Conservation (phyloP, 1,140 invertebrate species). For the Carposina sasakii region DNA sequence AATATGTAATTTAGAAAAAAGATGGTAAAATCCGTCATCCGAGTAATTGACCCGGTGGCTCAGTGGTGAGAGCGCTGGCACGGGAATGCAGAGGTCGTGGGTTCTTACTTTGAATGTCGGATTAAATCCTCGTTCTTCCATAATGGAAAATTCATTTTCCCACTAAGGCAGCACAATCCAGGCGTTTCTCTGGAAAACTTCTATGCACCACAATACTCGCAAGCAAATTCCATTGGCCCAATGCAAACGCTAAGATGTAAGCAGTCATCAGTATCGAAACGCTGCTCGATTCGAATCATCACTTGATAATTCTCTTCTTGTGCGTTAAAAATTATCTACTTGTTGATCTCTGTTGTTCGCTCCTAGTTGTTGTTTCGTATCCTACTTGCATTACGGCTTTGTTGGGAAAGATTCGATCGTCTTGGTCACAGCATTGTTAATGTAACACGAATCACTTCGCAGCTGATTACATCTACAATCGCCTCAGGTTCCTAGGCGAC, state of each 20-base stretch:
- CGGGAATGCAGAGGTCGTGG: too few relatives aligned
- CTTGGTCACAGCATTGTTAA: constrained; percentile 38
- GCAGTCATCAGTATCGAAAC: constrained; percentile 44
- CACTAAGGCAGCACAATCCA: too few relatives aligned
- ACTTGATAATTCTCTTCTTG: constrained; percentile 43
- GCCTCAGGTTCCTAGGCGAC: constrained; percentile 91
- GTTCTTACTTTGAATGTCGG: constrained; percentile 30
- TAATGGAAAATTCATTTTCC: too few relatives aligned
- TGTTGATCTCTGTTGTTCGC: constrained; percentile 32
- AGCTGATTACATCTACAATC: constrained; percentile 92
- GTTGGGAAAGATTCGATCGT: constrained; percentile 40
- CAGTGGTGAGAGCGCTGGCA: too few relatives aligned
- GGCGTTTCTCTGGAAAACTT: too few relatives aligned
- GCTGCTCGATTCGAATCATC: constrained; percentile 35
- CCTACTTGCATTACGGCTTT: constrained; percentile 37
- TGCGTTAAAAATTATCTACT: constrained; percentile 39
- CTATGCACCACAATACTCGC: too few relatives aligned
- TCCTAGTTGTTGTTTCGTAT: constrained; percentile 30
- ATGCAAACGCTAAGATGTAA: constrained; percentile 31
- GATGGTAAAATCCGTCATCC: too few relatives aligned
- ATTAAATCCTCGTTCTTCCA: constrained; percentile 35
- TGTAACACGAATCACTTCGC: constrained; percentile 95
- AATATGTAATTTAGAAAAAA: too few relatives aligned
- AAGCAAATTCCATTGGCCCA: too few relatives aligned
- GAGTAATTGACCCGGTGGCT: too few relatives aligned